These are phyloP conservation scores for Chiloscyllium punctatum DNA, from an alignment of 2,797 vertebrate species.

Conservation along the genomic window DNA sequence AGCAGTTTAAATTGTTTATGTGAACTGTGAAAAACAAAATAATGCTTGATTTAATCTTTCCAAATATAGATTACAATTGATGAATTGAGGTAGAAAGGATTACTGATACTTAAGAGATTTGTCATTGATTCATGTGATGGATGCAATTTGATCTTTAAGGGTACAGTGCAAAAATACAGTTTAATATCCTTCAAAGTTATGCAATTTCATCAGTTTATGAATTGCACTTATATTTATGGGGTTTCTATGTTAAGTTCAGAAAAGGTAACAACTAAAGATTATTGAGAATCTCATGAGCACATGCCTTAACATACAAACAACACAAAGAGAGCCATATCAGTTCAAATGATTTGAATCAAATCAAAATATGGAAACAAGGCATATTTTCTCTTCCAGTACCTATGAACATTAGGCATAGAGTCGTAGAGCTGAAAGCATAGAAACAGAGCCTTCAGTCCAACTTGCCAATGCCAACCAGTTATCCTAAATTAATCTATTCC, in stretches of 20 bases:
- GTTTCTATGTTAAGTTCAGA: neutral
- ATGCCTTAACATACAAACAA: neutral
- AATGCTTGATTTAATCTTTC: neutral
- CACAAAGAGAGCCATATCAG: neutral
- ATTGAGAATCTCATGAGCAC: neutral
- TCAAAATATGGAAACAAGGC: neutral
- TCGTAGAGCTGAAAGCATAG: no score
- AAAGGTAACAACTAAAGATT: neutral
- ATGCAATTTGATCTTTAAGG: neutral
- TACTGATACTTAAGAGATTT: neutral
- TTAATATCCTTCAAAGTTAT: no score
- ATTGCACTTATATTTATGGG: neutral
- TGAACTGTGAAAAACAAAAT: neutral
- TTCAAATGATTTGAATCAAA: neutral
- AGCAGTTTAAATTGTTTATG: neutral
- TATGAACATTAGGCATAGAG: neutral
- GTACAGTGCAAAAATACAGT: neutral
- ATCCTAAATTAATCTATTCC: no score
- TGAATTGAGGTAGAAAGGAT: neutral
- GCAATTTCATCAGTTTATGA: neutral
- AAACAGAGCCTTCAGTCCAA: no score
- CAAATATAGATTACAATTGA: neutral
- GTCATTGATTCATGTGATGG: neutral
- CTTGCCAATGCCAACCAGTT: no score
- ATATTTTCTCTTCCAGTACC: neutral